Base-by-base conservation (phyloP, 2,113 vertebrate species). In the Bos javanicus region DNA sequence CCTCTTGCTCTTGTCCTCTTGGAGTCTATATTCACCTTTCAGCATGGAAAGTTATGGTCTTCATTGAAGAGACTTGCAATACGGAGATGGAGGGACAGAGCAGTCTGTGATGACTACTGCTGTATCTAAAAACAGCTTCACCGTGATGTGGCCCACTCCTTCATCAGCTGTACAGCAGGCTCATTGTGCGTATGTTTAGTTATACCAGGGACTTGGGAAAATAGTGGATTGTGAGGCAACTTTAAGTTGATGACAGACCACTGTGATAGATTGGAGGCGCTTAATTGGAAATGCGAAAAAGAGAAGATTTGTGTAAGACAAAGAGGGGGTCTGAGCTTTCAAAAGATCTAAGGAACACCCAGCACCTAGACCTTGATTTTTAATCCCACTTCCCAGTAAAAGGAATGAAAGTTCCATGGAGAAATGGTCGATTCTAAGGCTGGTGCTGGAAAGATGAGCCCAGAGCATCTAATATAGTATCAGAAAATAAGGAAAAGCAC, bases 81-180 rank as follows among this genome's bases (percentile, higher is more conserved):
- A 25, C 14, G 60, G 78, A 26, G 3, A 5, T 12, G 6, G 43
- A 25, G 10, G 8, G 10, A 36, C 57, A 71, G 16, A 46, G 21
- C 2, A 4, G 30, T 28, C 12, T 36, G 8, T 11, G 43, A 2
- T 4, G 6, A 46, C 21, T 4, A 15, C 28, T 5, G 23, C 26
- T 48, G 17, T 52, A 84, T 28, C 46, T 93, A 28, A 14, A 85
- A 39, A 3, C 0, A 21, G 33, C 52, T 14, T 26, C 23, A 11
- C 2, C 0, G 0, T 46, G 43, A 3, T 39, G 2, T 2, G 3
- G 6, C 2, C 21, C 16, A 33, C 7, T 11, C 1, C 28, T 52
- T 46, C 46, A 30, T 12, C 33, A 14, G 28, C 46, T 6, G 1
- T 14, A 16, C 87, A 2, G 54, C 25, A 92, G 76, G 50, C 12